A percentile compares a stretch with the other conserved stretches of the same genome.
phyloP scores from a whole-genome alignment of 2,797 vertebrate genomes.

The Etheostoma perlongum region DNA sequence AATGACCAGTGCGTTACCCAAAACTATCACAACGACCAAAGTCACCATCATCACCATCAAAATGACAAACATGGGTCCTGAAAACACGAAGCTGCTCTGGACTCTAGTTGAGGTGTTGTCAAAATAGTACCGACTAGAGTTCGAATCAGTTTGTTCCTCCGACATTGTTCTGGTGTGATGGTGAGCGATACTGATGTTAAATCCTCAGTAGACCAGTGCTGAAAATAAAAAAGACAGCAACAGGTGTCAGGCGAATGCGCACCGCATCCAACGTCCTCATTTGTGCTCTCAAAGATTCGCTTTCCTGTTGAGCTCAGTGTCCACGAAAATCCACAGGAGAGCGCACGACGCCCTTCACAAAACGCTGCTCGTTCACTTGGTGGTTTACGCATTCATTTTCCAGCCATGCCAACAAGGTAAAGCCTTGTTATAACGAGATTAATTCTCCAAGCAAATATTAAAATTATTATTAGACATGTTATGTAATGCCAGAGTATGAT shows the following conservation, averaged over 20 bases:
- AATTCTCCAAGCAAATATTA: background rate
- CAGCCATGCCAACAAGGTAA: background rate
- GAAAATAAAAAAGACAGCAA: slow-evolving; percentile 51
- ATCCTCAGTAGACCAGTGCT: slow-evolving; percentile 36
- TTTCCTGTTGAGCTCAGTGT: slow-evolving; percentile 30
- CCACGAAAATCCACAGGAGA: slow-evolving; percentile 60
- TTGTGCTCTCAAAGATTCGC: slow-evolving; percentile 18
- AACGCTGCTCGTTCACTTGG: slow-evolving; percentile 12
- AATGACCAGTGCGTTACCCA: slow-evolving; percentile 91
- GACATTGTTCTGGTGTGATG: slow-evolving; percentile 64
- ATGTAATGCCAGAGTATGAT: too few species aligned
- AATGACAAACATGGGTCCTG: slow-evolving; percentile 75
- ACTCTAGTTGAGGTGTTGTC: slow-evolving; percentile 64
- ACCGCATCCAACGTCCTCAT: slow-evolving; percentile 37
- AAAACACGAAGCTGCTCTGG: slow-evolving; percentile 70
- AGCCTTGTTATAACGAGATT: background rate
- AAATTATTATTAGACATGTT: background rate
- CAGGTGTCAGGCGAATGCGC: slow-evolving; percentile 59
- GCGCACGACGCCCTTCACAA: slow-evolving; percentile 51
- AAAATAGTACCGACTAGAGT: slow-evolving; percentile 73
- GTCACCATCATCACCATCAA: slow-evolving; percentile 87
- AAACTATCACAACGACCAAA: slow-evolving; percentile 86
- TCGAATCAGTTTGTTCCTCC: slow-evolving; percentile 58
- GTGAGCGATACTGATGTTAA: slow-evolving; percentile 14
- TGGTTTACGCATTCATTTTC: slow-evolving; percentile 17